Conservation (phyloP, 2,888 invertebrate genomes). For the Dasysyrphus tricinctus region DNA sequence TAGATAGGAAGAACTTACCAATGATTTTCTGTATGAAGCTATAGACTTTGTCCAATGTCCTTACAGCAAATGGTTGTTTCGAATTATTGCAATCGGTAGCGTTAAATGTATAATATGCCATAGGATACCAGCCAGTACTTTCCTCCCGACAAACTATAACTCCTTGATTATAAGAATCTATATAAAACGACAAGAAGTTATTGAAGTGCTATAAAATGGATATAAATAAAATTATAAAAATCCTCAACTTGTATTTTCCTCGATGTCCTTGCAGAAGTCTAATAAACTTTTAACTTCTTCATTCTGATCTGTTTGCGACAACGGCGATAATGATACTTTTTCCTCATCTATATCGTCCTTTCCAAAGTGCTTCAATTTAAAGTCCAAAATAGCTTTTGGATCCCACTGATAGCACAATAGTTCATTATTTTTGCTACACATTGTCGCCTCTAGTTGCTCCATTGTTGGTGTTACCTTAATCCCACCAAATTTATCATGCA, state of each 20-base stretch:
- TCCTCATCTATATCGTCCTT: slow-evolving; percentile 32
- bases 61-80: slow-evolving; percentile 78
- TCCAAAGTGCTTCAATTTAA: slow-evolving; percentile 62
- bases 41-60: slow-evolving; percentile 78
- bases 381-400: slow-evolving; percentile 59
- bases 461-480: slow-evolving; percentile 84
- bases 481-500: slow-evolving; percentile 85
- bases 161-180: slow-evolving; percentile 86
- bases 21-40: slow-evolving; percentile 79
- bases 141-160: slow-evolving; percentile 87
- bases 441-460: slow-evolving; percentile 75
- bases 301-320: background rate
- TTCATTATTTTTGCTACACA: slow-evolving; percentile 76
- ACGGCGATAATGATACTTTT: slow-evolving; percentile 14
- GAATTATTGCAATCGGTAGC: slow-evolving; percentile 83
- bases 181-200: background rate
- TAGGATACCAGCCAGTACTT: slow-evolving; percentile 88
- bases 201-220: background rate
- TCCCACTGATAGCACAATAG: slow-evolving; percentile 78
- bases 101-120: slow-evolving; percentile 87
- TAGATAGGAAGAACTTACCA: slow-evolving; percentile 79
- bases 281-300: slow-evolving; percentile 51
- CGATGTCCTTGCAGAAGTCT: slow-evolving; percentile 64
- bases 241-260: slow-evolving; percentile 49
- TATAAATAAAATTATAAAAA: slow-evolving; percentile 32